Evolutionary conservation across 2,113 vertebrate species (phyloP), one percentile per base, ranked within the genome.

Genomic region (Oxyruncus cristatus): DNA sequence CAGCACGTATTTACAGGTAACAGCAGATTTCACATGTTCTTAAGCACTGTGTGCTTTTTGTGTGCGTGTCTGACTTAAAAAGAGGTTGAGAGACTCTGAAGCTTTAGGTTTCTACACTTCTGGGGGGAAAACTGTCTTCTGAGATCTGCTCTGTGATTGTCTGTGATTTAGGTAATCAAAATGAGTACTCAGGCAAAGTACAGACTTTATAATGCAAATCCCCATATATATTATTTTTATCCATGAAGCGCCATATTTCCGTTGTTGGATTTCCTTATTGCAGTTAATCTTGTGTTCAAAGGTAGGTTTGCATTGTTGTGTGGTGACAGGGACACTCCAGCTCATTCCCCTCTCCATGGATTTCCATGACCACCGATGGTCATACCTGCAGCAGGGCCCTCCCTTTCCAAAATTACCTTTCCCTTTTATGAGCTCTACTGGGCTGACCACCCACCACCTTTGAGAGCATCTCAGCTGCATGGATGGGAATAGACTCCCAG

Each of bases 1-100:
- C 91, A 95, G 59, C 98, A 98, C 79, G 89, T 98, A 52, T 98
- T 97, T 82, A 98, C 98, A 97, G 98, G 98, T 98, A 97, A 87
- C 33, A 74, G 49, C 37, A 62, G 44, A 27, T 76, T 67, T 74
- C 63, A 84, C 55, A 3, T 24, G 24, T n/a, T 56, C 41, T 88
- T n/a, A 67, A 87, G 72, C 56, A 23, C 41, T 26, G 7, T 46
- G 11, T 32, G 11, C 5, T 55, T 10, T 58, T 28, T 67, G 20
- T 28, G 19, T 59, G 35, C 28, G 20, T 49, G 33, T 37, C 35
- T 86, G 44, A 72, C 59, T 61, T 53, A 39, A 65, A 74, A 74
- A 44, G 22, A 83, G 35, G 49, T 55, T 73, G 41, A 70, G 41
- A n/a, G 39, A 68, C 18, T 4, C 39, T 88, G 72, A 33, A 66